Base-by-base conservation (phyloP, 2,888 invertebrate species). In the Trisateles emortualis region DNA sequence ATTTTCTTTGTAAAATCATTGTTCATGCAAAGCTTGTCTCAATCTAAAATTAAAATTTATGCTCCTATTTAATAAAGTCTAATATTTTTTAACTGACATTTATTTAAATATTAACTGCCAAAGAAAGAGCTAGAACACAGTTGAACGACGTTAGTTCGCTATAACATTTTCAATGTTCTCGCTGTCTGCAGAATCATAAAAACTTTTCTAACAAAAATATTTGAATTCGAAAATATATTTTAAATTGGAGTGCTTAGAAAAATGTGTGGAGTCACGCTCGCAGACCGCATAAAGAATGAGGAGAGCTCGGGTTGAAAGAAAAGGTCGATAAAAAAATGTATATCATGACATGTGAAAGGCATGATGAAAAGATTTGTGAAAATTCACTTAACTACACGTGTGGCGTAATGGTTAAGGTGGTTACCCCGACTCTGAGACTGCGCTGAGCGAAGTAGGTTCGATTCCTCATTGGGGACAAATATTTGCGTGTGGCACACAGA, bases 211-310 rank as follows among this genome's bases (percentile, higher is more conserved):
- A 30, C 30, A 22, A 39, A 39, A 39, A 32, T 47, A 39, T 39
- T 29, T 17, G 14, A 47, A 32, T 39, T 30, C 17, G 13, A 40
- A 39, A 47, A 17, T 32, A 30, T 47, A 32, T 47, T 47, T 47
- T 39, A 49, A 41, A 43, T 43, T 30, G 30, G 11, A 38, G 43
- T 36, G 50, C 22, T 39, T 50, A 38, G 29, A 35, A 41, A 47
- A 49, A 43, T 43, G 30, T 50, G 50, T 50, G 29, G 29, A 43
- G 38, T 50, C 43, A 43, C 38, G 40, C 5, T 40, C 48, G 49
- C 43, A 30, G 24, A 30, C 42, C 50, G 50, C 43, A 50, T 43
- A 50, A 41, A 22, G 38, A 43, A 50, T 43, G 50, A 49, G 26
- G 32, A 40, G 16, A 35, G 41, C 35, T 35, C 14, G 38, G 48